phyloP scores from a whole-genome alignment of 2,888 invertebrate genomes.

The Monoplex corrugatus region DNA sequence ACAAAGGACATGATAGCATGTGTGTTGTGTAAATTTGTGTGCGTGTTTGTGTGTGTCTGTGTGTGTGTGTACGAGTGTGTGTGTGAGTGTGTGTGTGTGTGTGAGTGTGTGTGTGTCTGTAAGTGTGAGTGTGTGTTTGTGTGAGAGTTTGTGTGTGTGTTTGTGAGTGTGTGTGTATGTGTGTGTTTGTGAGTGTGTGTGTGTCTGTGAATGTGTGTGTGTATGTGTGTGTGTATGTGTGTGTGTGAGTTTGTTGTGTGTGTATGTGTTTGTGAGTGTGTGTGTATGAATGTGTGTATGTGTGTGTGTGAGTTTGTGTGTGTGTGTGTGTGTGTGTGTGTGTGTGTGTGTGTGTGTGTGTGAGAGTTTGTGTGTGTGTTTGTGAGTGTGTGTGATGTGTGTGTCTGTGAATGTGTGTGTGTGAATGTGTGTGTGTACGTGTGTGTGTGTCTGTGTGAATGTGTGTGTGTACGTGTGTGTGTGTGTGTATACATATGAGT shows the following conservation, averaged over 20 bases:
- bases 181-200: not conserved
- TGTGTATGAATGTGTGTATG: too few relatives aligned
- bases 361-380: too few relatives aligned
- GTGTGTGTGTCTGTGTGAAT: too few relatives aligned
- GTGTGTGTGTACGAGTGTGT: not conserved
- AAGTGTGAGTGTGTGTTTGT: not conserved
- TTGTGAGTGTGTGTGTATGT: not conserved
- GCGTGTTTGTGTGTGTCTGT: not conserved
- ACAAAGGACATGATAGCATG: not conserved
- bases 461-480: too few relatives aligned
- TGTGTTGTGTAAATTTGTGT: not conserved
- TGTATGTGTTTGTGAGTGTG: not conserved
- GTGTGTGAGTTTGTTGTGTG: not conserved
- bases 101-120: not conserved
- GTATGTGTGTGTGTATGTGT: not conserved
- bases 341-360: too few relatives aligned
- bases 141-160: not conserved
- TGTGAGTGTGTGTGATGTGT: too few relatives aligned
- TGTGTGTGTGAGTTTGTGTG: too few relatives aligned
- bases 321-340: too few relatives aligned
- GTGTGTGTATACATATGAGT: too few relatives aligned
- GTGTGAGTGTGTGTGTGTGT: not conserved
- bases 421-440: too few relatives aligned
- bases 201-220: not conserved
- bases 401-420: too few relatives aligned